A percentile compares a stretch with the other conserved stretches of the same genome.
phyloP scores from a whole-genome alignment of 1,140 invertebrate genomes.

The Lineus longissimus region DNA sequence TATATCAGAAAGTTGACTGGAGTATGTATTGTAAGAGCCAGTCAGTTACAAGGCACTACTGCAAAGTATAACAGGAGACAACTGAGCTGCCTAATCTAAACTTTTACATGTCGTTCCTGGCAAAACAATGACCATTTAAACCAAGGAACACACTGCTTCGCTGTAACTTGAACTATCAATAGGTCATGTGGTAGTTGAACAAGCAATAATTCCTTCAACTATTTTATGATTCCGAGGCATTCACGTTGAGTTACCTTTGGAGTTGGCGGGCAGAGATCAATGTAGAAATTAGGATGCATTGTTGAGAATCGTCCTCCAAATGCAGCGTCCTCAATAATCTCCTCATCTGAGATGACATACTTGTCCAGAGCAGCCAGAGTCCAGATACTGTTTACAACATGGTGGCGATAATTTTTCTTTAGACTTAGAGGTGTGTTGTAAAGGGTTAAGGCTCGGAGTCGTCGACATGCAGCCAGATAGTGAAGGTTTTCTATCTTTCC shows the following conservation, averaged over 20 bases:
- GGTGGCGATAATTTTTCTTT: conserved; percentile 48
- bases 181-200: too few species aligned
- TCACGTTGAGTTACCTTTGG: conserved; percentile 19
- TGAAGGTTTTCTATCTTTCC: conserved; percentile 45
- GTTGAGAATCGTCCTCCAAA: conserved; percentile 38
- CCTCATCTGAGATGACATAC: conserved; percentile 51
- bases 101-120: too few species aligned
- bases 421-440: conserved; percentile 50
- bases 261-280: conserved; percentile 31
- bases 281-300: conserved; percentile 28
- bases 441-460: conserved; percentile 39
- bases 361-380: conserved; percentile 47
- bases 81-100: too few species aligned
- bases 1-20: too few species aligned
- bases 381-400: conserved; percentile 50
- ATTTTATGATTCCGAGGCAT: too few species aligned
- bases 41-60: too few species aligned
- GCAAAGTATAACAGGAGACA: too few species aligned
- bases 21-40: too few species aligned
- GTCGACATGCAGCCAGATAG: conserved; percentile 35
- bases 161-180: too few species aligned
- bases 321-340: conserved; percentile 53
- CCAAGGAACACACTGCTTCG: too few species aligned
- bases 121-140: too few species aligned
- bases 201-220: too few species aligned